These are phyloP conservation scores for Aphis craccivora DNA, from an alignment of 1,140 invertebrate species.

Conservation along the genomic window DNA sequence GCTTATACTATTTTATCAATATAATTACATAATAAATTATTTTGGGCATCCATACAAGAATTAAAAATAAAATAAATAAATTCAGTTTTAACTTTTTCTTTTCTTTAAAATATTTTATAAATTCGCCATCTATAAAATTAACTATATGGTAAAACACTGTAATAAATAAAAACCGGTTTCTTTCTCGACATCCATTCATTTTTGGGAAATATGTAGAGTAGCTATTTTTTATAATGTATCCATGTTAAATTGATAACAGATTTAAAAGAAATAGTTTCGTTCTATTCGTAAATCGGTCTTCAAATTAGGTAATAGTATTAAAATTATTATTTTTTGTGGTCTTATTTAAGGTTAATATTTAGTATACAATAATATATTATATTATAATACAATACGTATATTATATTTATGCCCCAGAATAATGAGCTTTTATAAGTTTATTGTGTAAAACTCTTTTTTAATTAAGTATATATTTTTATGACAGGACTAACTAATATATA, in stretches of 20 bases:
- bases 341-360: not conserved
- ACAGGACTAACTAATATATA: too few species aligned
- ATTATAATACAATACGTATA: not conserved
- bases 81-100: not conserved
- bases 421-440: not conserved
- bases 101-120: not conserved
- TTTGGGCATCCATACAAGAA: not conserved
- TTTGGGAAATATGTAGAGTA: not conserved
- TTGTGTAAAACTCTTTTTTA: not conserved
- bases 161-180: conserved; percentile 15
- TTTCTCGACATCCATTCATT: not conserved
- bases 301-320: not conserved
- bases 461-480: not conserved
- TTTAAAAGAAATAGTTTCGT: too few species aligned
- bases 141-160: not conserved
- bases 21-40: conserved; percentile 12
- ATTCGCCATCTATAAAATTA: not conserved
- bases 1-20: not conserved
- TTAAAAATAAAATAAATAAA: conserved; percentile 30
- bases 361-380: not conserved
- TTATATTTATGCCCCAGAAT: not conserved
- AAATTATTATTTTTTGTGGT: not conserved
- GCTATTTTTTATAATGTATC: not conserved
- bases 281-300: not conserved
- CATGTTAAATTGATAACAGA: not conserved